These are phyloP conservation scores for Laothoe populi DNA, from an alignment of 2,888 invertebrate species.

Conservation along the genomic window DNA sequence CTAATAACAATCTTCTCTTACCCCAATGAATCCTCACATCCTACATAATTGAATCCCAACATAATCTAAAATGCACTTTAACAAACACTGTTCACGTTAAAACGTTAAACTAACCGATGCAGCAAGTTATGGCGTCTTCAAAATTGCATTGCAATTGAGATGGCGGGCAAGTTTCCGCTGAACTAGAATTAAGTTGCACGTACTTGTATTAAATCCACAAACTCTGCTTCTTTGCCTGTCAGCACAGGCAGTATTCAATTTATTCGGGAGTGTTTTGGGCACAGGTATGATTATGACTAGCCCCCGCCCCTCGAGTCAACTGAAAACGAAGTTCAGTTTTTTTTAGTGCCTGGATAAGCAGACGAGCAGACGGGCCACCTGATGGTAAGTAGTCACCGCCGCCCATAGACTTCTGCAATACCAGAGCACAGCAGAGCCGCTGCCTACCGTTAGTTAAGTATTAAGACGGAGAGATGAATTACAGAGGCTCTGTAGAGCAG, in stretches of 20 bases:
- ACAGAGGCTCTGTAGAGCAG: too few species aligned
- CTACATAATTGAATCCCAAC: not conserved
- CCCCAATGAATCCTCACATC: not conserved
- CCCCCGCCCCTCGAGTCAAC: too few species aligned
- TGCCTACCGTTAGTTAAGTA: too few species aligned
- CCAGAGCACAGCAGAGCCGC: too few species aligned
- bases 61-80: constrained; percentile 13
- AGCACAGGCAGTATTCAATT: constrained; percentile 6
- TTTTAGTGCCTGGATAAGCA: too few species aligned
- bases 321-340: too few species aligned
- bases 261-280: not conserved
- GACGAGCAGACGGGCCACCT: too few species aligned
- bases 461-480: too few species aligned
- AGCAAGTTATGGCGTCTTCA: constrained; percentile 31
- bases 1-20: too few species aligned
- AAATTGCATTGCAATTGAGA: constrained; percentile 39
- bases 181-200: constrained; percentile 29
- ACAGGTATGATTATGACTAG: not conserved
- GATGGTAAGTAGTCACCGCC: too few species aligned
- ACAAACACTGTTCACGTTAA: constrained; percentile 9
- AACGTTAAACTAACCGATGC: constrained; percentile 25
- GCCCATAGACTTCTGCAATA: too few species aligned
- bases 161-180: constrained; percentile 32
- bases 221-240: constrained; percentile 32
- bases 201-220: constrained; percentile 32